These are phyloP conservation scores for Serranochromis macrocephalus DNA, from an alignment of 2,113 vertebrate genomes.

Conservation along the genomic window DNA sequence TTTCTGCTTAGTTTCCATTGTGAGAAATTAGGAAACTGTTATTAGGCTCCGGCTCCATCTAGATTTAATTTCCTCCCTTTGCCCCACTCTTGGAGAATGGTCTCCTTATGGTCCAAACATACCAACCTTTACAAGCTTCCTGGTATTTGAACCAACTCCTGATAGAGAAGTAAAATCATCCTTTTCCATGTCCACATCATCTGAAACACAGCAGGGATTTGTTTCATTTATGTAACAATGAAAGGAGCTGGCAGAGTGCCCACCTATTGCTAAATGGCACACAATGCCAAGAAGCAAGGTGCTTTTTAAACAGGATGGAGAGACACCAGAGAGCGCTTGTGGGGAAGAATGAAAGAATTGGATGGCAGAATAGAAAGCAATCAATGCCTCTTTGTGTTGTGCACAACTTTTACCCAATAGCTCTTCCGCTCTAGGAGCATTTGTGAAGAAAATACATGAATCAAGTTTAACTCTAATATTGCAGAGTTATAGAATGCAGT, in stretches of 20 bases:
- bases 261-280: constrained; percentile 52
- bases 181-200: constrained; percentile 58
- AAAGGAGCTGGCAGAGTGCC: constrained; percentile 49
- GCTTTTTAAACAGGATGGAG: constrained; percentile 47
- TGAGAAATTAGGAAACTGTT: constrained; percentile 45
- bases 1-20: constrained; percentile 46
- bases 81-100: constrained; percentile 14
- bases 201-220: constrained; percentile 55
- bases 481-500: constrained; percentile 12
- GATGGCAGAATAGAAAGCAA: constrained; percentile 44
- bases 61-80: constrained; percentile 44
- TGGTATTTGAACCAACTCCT: constrained; percentile 39
- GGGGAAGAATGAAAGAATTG: constrained; percentile 35
- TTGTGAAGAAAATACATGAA: constrained; percentile 43
- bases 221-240: constrained; percentile 65
- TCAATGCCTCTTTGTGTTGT: constrained; percentile 56
- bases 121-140: constrained; percentile 45
- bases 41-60: constrained; percentile 41
- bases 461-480: constrained; percentile 31
- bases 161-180: constrained; percentile 50
- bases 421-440: constrained; percentile 19
- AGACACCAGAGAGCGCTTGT: constrained; percentile 44
- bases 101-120: constrained; percentile 26
- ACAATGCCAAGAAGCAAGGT: constrained; percentile 50
- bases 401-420: constrained; percentile 45